Evolutionary conservation across 2,113 vertebrate species (phyloP).

Genomic region (Heteronetta atricapilla): DNA sequence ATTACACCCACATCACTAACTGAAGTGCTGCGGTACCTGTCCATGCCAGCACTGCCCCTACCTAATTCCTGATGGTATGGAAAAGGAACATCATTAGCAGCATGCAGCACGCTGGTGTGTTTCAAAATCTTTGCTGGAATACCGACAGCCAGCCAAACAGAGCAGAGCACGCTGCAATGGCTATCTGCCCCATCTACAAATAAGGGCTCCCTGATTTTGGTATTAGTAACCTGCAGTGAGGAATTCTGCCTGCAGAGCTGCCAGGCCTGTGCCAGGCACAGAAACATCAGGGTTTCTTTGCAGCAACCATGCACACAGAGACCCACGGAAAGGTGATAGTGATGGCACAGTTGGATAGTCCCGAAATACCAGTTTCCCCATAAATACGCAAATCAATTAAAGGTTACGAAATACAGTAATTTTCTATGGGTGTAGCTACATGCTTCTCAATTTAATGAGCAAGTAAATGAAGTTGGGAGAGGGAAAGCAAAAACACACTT

Average conservation of each 20-base stretch:
- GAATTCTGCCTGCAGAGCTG: neutral
- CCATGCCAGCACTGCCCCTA: neutral
- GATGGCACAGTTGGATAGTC: constrained; percentile 46
- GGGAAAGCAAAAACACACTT: constrained; percentile 5
- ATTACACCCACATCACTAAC: neutral
- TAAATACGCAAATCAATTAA: constrained; percentile 65
- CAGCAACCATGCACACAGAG: neutral
- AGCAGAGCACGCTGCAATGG: constrained; percentile 15
- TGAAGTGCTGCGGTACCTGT: neutral
- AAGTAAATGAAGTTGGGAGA: constrained; percentile 26
- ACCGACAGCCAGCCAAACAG: constrained; percentile 49
- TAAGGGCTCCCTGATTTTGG: neutral
- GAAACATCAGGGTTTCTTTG: neutral
- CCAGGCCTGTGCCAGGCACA: neutral
- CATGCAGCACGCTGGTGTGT: neutral
- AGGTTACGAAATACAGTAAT: constrained; percentile 67
- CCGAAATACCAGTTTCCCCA: constrained; percentile 61
- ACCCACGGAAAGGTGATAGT: neutral
- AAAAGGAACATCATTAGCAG: neutral
- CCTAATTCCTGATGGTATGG: neutral
- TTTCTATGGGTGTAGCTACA: constrained; percentile 63
- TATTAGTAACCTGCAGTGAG: constrained; percentile 40
- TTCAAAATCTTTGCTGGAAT: constrained; percentile 48
- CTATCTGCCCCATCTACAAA: constrained; percentile 47
- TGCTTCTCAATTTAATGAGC: constrained; percentile 66